Evolutionary conservation across 2,113 vertebrate species (phyloP), one percentile per base, ranked within the genome.

Genomic region (Dryoscopus gambensis): DNA sequence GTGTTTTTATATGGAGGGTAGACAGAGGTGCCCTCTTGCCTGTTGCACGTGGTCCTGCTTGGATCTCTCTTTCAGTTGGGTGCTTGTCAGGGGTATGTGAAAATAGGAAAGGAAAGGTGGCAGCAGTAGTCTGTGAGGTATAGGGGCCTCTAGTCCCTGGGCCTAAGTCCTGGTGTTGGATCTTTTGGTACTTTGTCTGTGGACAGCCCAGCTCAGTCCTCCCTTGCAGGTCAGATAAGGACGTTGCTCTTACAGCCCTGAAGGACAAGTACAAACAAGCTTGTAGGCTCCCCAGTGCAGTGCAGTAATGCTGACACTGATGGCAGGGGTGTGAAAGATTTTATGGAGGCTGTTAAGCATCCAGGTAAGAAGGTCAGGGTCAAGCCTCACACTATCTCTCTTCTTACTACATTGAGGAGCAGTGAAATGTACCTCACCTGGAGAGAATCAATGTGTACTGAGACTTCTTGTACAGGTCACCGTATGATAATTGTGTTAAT

Each of bases 201-300:
- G 55, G 37, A 33, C 24, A 89, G 65, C 53, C 49, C 24, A 35
- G 8, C 71, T 92, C 19, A 64, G 37, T 56, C 39, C 6, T 91
- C 13, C 9, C 7, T 24, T 90, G 55, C 35, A 56, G 30, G 15
- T 28, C 9, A 4, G 30, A 12, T 78, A 57, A 81, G 35, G 44
- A 68, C 24, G 12, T 70, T 35, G 28, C 13, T 89, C 30, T 67
- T 63, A 24, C 0, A 0, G 16, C 49, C 8, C 28, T 0, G 1
- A 52, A 83, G 64, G 46, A 60, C 0, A 0, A 63, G 47, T 24
- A 11, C 23, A n/a, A 16, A 18, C 14, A 42, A 35, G 16, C 33
- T 27, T 76, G 35, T 68, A n/a, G 28, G 40, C 50, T 89, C 4
- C 24, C 35, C 27, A 40, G 47, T 31, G 53, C 67, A 64, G 39